Conservation (phyloP, 2,888 invertebrate species). For the Myathropa florea region DNA sequence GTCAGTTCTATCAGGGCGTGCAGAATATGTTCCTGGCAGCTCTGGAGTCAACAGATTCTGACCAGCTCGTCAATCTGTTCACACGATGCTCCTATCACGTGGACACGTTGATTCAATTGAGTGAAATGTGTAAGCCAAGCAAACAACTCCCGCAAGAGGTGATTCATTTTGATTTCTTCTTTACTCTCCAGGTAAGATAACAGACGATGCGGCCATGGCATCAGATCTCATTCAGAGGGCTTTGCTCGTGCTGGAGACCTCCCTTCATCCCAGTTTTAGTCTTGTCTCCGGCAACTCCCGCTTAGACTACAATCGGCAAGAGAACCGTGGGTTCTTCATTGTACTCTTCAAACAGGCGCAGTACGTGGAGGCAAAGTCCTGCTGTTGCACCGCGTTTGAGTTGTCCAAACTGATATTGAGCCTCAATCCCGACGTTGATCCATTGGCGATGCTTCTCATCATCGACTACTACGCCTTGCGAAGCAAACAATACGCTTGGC, state of each 20-base stretch:
- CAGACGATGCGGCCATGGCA: constrained; percentile 89
- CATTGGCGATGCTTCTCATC: constrained; percentile 87
- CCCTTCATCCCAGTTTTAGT: constrained; percentile 90
- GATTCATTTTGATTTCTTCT: not conserved
- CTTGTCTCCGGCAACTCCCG: constrained; percentile 87
- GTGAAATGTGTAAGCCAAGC: constrained; percentile 86
- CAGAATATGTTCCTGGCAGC: constrained; percentile 89
- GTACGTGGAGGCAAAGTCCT: constrained; percentile 89
- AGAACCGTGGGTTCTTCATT: constrained; percentile 91
- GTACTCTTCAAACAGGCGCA: constrained; percentile 90
- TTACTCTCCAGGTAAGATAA: constrained; percentile 81
- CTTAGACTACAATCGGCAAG: constrained; percentile 89
- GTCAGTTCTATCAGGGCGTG: constrained; percentile 86
- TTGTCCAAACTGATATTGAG: constrained; percentile 91
- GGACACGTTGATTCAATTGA: constrained; percentile 89
- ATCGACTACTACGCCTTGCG: constrained; percentile 92
- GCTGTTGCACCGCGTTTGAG: constrained; percentile 93
- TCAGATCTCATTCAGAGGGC: constrained; percentile 90
- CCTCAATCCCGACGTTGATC: constrained; percentile 88
- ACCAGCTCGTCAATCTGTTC: constrained; percentile 88
- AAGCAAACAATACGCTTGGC: constrained; percentile 87
- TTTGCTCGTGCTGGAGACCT: constrained; percentile 88
- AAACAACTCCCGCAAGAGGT: not conserved
- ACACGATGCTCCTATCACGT: constrained; percentile 90
- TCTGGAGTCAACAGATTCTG: constrained; percentile 89